These are phyloP conservation scores for Hyperoplus immaculatus DNA, from an alignment of 2,797 vertebrate genomes.

Conservation along the genomic window DNA sequence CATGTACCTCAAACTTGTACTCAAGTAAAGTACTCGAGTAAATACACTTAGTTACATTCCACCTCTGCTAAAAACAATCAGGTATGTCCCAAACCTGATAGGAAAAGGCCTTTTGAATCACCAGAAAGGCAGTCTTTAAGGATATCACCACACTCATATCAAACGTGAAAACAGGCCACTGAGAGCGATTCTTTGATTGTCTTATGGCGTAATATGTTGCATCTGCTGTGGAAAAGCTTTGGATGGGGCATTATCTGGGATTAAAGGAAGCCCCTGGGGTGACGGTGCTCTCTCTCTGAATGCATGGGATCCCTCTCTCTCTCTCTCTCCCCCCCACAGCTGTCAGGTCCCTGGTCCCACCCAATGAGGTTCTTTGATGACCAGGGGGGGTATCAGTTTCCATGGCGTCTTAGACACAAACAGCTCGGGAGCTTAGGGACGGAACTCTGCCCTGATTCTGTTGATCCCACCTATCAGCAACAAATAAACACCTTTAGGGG, in stretches of 20 bases:
- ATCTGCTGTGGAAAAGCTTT: conserved; percentile 81
- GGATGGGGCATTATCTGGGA: conserved; percentile 81
- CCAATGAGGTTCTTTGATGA: conserved; percentile 84
- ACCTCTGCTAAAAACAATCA: conserved; percentile 9
- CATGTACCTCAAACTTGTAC: too few relatives aligned
- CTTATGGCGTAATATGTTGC: conserved; percentile 74
- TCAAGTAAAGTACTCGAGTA: too few relatives aligned
- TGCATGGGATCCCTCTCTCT: conserved; percentile 71
- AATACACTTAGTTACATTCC: too few relatives aligned
- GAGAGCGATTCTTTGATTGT: conserved; percentile 61
- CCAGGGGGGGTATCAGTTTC: conserved; percentile 83
- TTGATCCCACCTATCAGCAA: conserved; percentile 85
- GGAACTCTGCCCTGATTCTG: conserved; percentile 79
- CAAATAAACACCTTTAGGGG: conserved; percentile 84
- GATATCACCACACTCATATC: conserved; percentile 14
- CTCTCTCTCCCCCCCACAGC: conserved; percentile 68
- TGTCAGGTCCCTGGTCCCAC: conserved; percentile 82
- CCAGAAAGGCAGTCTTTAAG: conserved; percentile 20
- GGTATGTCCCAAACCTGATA: background rate
- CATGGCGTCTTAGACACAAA: conserved; percentile 85
- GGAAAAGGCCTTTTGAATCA: conserved; percentile 5
- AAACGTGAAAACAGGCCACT: conserved; percentile 34
- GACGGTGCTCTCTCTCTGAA: conserved; percentile 72
- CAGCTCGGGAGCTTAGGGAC: conserved; percentile 81
- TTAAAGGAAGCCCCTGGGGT: conserved; percentile 79